Conservation (phyloP, 1,140 invertebrate species). For the Platyscapa corneri region DNA sequence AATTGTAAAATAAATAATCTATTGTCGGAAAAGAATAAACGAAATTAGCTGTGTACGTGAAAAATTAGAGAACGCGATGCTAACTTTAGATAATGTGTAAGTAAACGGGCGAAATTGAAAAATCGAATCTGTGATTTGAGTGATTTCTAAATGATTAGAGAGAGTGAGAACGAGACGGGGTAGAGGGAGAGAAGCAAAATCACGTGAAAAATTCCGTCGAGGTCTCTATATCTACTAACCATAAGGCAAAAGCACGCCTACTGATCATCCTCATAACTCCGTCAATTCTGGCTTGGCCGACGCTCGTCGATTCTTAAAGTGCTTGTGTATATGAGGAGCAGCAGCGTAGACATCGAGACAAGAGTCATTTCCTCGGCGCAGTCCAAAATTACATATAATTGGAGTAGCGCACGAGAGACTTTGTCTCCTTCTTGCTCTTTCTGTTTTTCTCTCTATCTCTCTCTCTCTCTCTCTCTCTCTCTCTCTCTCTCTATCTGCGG, state of each 20-base stretch:
- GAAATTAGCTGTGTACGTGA: background rate
- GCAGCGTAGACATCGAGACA: constrained; percentile 50
- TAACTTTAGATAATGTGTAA: background rate
- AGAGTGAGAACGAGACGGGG: background rate
- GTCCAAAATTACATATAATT: constrained; percentile 54
- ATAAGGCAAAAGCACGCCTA: constrained; percentile 25
- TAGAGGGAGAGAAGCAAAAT: background rate
- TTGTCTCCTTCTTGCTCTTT: constrained; percentile 25
- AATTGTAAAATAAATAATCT: constrained; percentile 5
- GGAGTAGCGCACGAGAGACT: constrained; percentile 49
- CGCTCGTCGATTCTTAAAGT: constrained; percentile 40
- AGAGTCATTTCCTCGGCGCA: constrained; percentile 52
- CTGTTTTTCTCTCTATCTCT: background rate
- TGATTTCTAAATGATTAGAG: background rate
- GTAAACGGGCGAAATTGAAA: background rate
- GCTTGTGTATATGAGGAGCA: constrained; percentile 38
- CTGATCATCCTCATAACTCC: constrained; percentile 34
- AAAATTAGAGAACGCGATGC: background rate
- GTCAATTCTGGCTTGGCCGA: background rate
- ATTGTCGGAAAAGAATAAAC: background rate
- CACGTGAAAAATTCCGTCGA: constrained; percentile 18
- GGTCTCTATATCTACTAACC: constrained; percentile 31
- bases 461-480: background rate
- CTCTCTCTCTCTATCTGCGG: background rate
- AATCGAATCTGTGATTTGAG: background rate